phyloP scores from a whole-genome alignment of 2,888 invertebrate genomes.

The Portevinia maculata region DNA sequence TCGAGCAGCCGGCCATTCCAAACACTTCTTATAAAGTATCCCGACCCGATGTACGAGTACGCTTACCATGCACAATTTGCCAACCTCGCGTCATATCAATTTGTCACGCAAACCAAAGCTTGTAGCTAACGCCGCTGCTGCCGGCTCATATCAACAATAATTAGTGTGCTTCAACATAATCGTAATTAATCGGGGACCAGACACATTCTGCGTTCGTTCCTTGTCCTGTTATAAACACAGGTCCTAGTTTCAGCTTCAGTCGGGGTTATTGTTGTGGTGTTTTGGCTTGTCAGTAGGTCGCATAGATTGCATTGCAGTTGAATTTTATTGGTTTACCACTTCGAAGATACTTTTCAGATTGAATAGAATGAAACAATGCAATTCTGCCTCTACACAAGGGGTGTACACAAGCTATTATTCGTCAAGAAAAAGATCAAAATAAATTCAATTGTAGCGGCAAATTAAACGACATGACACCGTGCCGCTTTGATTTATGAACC shows the following conservation, averaged over 20 bases:
- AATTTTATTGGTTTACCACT: conserved; percentile 14
- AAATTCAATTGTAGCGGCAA: conserved; percentile 74
- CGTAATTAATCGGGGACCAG: conserved; percentile 67
- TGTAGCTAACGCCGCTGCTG: conserved; percentile 54
- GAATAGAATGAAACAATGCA: conserved; percentile 42
- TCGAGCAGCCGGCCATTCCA: not conserved
- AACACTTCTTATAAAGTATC: conserved; percentile 54
- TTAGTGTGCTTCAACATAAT: conserved; percentile 73
- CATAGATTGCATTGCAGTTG: conserved; percentile 29
- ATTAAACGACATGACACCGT: conserved; percentile 73
- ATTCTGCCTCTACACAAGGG: conserved; percentile 16
- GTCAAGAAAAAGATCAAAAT: conserved; percentile 64
- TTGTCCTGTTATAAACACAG: conserved; percentile 3
- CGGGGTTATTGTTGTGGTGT: conserved; percentile 61
- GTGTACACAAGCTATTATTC: conserved; percentile 33
- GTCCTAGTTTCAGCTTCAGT: conserved; percentile 14
- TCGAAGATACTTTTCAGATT: conserved; percentile 1
- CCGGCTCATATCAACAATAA: conserved; percentile 71
- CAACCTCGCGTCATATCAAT: conserved; percentile 73
- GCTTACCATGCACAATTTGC: conserved; percentile 68
- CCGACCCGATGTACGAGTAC: not conserved
- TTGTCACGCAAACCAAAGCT: conserved; percentile 72
- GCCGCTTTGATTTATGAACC: conserved; percentile 73
- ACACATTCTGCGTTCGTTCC: conserved; percentile 32
- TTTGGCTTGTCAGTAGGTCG: conserved; percentile 57